phyloP scores from a whole-genome alignment of 92 coral and sea anemone genomes.

The Galaxea fascicularis region DNA sequence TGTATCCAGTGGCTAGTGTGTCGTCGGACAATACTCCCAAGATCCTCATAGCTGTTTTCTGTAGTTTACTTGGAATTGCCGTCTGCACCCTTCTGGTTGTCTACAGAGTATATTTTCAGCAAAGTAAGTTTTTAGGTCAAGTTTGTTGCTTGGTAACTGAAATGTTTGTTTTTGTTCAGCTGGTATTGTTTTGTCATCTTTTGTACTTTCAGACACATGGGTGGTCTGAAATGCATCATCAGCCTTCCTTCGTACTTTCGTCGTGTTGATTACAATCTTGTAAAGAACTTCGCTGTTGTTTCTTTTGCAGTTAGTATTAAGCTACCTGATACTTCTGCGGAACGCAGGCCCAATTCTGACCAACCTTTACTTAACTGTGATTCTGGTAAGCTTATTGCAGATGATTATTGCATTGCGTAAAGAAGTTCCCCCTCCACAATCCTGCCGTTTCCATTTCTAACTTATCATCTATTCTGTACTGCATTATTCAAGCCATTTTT shows the following conservation, averaged over 20 bases:
- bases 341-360: not conserved
- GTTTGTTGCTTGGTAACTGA: not conserved
- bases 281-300: not conserved
- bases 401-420: not conserved
- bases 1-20: not conserved
- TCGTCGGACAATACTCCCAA: conserved; percentile 21
- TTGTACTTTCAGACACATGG: too few relatives aligned
- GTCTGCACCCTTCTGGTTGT: conserved; percentile 58
- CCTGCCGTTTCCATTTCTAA: too few relatives aligned
- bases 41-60: conserved; percentile 63
- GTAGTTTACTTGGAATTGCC: conserved; percentile 58
- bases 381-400: conserved; percentile 5
- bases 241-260: too few relatives aligned
- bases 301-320: conserved; percentile 25
- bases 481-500: too few relatives aligned
- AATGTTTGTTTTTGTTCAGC: not conserved
- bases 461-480: too few relatives aligned
- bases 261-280: too few relatives aligned
- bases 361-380: conserved; percentile 17
- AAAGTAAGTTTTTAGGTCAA: conserved; percentile 40
- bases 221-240: too few relatives aligned
- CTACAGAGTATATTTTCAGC: conserved; percentile 66
- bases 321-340: conserved; percentile 29
- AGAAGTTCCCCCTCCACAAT: too few relatives aligned
- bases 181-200: too few relatives aligned